phyloP scores from a whole-genome alignment of 2,797 vertebrate species.

The Presbytis comata region DNA sequence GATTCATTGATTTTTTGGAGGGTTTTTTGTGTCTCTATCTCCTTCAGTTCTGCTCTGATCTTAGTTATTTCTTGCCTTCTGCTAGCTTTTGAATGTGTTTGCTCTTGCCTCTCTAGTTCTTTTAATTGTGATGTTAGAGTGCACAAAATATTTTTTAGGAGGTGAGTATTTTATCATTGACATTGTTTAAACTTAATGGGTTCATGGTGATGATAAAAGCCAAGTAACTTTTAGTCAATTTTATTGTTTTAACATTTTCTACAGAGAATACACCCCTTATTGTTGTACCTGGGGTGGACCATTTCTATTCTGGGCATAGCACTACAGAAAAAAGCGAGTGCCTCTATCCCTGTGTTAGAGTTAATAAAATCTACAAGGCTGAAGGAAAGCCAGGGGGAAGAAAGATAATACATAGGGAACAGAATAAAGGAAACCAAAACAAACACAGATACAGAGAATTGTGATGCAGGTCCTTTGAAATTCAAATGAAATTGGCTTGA shows the following conservation, averaged over 20 bases:
- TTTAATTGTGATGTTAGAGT: too few species aligned
- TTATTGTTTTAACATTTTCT: constrained; percentile 26
- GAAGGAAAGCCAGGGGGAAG: constrained; percentile 60
- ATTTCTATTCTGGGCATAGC: neutral
- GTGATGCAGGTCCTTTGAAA: constrained; percentile 67
- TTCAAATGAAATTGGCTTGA: constrained; percentile 65
- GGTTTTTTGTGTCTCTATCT: too few species aligned
- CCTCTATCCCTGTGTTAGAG: constrained; percentile 3
- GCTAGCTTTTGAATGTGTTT: too few species aligned
- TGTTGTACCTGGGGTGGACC: neutral
- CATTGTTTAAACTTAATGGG: neutral
- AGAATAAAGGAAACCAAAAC: constrained; percentile 37
- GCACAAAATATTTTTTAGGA: neutral
- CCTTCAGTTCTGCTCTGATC: too few species aligned
- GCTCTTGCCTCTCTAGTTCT: too few species aligned
- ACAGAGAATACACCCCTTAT: neutral
- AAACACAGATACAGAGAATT: constrained; percentile 64
- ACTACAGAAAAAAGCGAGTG: neutral
- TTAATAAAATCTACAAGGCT: constrained; percentile 55
- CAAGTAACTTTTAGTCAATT: constrained; percentile 27
- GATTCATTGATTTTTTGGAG: too few species aligned
- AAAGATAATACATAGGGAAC: constrained; percentile 52
- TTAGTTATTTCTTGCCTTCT: too few species aligned
- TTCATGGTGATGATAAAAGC: neutral
- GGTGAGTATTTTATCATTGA: neutral